phyloP scores from a whole-genome alignment of 2,113 vertebrate genomes.

The Rhineura floridana region DNA sequence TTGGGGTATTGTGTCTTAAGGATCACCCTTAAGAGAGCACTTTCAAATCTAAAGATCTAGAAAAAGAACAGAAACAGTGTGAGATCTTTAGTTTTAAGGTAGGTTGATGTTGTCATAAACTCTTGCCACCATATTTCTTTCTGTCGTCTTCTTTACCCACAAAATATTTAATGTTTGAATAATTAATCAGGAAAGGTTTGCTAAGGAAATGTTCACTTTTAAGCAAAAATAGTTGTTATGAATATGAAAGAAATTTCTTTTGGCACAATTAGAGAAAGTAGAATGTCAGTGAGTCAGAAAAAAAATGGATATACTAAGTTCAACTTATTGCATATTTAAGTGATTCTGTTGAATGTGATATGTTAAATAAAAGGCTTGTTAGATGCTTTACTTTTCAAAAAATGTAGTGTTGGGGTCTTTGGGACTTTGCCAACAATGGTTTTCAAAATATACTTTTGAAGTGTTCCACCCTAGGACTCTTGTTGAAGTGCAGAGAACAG shows the following conservation, averaged over 20 bases:
- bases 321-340: not conserved
- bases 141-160: not conserved
- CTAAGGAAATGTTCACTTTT: conserved; percentile 16
- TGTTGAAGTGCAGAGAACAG: not conserved
- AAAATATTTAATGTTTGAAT: not conserved
- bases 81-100: not conserved
- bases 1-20: not conserved
- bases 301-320: not conserved
- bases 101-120: not conserved
- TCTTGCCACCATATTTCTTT: not conserved
- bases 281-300: conserved; percentile 8
- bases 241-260: conserved; percentile 25
- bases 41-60: not conserved
- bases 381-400: not conserved
- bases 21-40: rapidly evolving
- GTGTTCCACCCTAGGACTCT: not conserved
- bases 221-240: conserved; percentile 16
- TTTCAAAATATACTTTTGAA: not conserved
- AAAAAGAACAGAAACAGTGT: not conserved
- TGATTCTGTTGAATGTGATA: not conserved
- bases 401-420: not conserved
- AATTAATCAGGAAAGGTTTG: not conserved
- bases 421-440: not conserved
- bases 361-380: not conserved
- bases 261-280: not conserved